Conservation (phyloP, 2,113 vertebrate species). For the Pomatostomus ruficeps region DNA sequence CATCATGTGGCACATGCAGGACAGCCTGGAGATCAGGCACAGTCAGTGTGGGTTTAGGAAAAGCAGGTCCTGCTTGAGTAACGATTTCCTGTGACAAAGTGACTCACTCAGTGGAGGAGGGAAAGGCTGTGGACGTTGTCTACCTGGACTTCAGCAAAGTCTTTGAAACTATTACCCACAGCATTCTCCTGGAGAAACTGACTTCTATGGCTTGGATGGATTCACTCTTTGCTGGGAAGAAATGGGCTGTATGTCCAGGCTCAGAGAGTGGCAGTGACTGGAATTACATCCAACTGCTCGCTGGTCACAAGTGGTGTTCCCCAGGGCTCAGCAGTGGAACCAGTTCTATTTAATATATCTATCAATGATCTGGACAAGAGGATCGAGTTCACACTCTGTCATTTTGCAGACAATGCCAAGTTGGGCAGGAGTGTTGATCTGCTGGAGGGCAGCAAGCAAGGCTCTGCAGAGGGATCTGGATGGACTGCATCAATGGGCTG, state of each 20-base stretch:
- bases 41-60: neutral
- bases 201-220: accelerated
- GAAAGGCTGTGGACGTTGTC: neutral
- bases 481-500: neutral
- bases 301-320: neutral
- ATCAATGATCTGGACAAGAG: neutral
- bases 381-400: neutral
- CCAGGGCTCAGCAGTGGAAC: neutral
- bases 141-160: neutral
- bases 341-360: neutral
- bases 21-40: neutral
- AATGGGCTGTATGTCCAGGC: too few relatives aligned
- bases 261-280: neutral
- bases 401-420: neutral
- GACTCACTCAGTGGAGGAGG: neutral
- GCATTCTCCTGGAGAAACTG: neutral
- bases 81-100: neutral
- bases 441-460: neutral
- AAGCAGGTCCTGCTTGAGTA: neutral
- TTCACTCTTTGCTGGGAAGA: neutral
- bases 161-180: neutral
- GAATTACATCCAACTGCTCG: neutral
- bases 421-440: neutral
- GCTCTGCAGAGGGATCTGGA: neutral
- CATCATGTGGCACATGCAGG: neutral